A percentile compares a stretch with the other conserved stretches of the same genome.
Conservation (phyloP, 2,888 invertebrate genomes). For the Lithophane ornitopus region DNA sequence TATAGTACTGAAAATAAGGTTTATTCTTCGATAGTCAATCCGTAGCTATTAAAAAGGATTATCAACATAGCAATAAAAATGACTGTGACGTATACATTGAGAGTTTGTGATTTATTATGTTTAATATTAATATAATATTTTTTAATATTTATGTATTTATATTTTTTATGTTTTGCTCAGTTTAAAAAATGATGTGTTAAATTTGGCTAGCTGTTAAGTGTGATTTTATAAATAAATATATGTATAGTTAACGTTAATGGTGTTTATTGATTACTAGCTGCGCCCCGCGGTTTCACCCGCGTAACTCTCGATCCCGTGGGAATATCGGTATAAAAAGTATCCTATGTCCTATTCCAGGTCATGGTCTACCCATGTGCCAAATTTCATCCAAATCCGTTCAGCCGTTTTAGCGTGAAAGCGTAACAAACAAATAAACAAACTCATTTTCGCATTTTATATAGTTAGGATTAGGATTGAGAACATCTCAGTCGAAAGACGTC, state of each 20-base stretch:
- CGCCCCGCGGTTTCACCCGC: no score
- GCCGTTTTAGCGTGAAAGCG: no score
- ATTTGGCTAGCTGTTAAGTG: slow-evolving; percentile 5
- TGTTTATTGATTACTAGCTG: neutral
- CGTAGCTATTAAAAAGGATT: neutral
- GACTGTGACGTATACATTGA: neutral
- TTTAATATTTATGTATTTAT: no score
- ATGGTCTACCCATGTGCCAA: no score
- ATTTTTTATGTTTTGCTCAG: neutral
- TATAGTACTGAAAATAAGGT: neutral
- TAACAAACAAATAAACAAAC: no score
- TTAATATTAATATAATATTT: no score
- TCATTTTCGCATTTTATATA: no score
- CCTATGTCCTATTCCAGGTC: no score
- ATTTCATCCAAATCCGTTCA: no score
- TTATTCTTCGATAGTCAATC: neutral
- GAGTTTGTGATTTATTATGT: neutral
- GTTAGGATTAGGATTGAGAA: no score
- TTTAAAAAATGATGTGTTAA: slow-evolving; percentile 3
- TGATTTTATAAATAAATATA: slow-evolving; percentile 18
- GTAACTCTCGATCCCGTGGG: no score
- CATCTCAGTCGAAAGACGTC: neutral
- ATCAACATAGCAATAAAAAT: neutral
- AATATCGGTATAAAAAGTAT: no score
- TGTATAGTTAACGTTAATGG: neutral